Conservation (phyloP, 2,113 vertebrate genomes). For the Cololabis saira region DNA sequence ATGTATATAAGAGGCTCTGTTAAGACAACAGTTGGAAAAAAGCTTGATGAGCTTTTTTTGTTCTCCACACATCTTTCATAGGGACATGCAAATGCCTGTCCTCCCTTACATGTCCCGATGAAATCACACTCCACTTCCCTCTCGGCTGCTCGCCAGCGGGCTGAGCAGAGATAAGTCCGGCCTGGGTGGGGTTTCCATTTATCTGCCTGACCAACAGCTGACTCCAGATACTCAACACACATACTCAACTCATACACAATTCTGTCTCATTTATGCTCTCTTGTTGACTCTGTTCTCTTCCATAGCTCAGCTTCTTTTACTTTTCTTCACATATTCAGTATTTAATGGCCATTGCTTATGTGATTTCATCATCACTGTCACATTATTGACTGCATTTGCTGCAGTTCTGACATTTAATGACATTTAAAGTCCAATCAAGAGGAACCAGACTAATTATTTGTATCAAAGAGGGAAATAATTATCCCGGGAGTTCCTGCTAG, state of each 20-base stretch:
- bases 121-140: slow-evolving; percentile 61
- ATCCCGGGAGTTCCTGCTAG: no score
- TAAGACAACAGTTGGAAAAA: background rate
- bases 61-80: slow-evolving; percentile 11
- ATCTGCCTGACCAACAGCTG: slow-evolving; percentile 41
- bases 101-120: slow-evolving; percentile 19
- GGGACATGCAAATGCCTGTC: slow-evolving; percentile 17
- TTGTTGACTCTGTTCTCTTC: slow-evolving; percentile 68
- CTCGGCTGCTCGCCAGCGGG: slow-evolving; percentile 41
- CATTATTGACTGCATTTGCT: no score
- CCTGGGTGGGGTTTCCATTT: slow-evolving; percentile 66
- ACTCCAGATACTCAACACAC: slow-evolving; percentile 35
- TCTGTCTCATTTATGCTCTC: slow-evolving; percentile 24
- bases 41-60: background rate
- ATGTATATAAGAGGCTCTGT: background rate
- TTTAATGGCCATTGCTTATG: slow-evolving; percentile 68
- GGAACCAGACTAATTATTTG: no score
- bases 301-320: background rate
- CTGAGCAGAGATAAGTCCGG: slow-evolving; percentile 40
- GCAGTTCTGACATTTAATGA: no score
- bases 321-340: slow-evolving; percentile 69
- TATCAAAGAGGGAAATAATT: no score
- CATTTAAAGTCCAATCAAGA: no score
- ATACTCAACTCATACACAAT: slow-evolving; percentile 21
- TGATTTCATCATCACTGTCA: no score